These are phyloP conservation scores for Noturus placidus DNA, from an alignment of 2,113 vertebrate species.

Conservation along the genomic window DNA sequence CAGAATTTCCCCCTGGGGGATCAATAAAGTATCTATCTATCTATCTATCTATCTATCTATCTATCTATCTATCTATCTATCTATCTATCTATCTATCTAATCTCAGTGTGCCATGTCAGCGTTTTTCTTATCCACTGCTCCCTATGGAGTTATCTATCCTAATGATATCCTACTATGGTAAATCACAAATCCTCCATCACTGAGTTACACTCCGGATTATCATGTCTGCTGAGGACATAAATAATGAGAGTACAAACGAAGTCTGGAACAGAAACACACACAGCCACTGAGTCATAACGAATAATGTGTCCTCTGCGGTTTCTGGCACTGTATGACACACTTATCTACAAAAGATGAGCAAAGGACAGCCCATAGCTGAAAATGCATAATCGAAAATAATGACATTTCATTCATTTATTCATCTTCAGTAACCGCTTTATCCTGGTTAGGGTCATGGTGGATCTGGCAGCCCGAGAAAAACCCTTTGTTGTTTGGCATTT, in stretches of 20 bases:
- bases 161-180: slow-evolving; percentile 23
- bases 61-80: no score
- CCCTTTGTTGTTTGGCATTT: background rate
- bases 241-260: background rate
- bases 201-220: slow-evolving; percentile 26
- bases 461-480: background rate
- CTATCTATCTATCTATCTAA: no score
- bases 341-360: background rate
- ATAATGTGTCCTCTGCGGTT: background rate
- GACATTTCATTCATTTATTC: background rate
- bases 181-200: background rate
- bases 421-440: background rate
- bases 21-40: no score
- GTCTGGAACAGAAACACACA: background rate
- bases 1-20: no score
- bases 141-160: background rate
- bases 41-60: no score
- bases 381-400: background rate
- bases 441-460: background rate
- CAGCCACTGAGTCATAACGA: background rate
- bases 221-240: background rate
- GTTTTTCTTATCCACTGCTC: slow-evolving; percentile 22
- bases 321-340: background rate
- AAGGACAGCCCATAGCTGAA: background rate
- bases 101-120: slow-evolving; percentile 13